Conservation (phyloP, 2,113 vertebrate species). For the Macquaria ambigua region DNA sequence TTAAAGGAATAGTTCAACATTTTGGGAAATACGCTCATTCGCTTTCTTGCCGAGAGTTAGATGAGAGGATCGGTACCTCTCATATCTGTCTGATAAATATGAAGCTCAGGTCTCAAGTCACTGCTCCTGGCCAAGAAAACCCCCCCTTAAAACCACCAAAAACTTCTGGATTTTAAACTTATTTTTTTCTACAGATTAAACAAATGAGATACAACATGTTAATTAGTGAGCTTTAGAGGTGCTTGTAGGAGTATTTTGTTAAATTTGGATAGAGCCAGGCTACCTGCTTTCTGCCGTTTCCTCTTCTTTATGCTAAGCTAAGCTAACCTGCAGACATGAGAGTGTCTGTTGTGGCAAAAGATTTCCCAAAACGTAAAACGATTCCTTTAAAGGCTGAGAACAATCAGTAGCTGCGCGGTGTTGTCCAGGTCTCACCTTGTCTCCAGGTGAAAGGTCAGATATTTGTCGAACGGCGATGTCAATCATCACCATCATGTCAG, state of each 20-base stretch:
- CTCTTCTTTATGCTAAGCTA: not conserved
- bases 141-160: too few species aligned
- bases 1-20: not conserved
- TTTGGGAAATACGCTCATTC: not conserved
- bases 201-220: not conserved
- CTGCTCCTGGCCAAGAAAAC: too few species aligned
- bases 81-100: too few species aligned
- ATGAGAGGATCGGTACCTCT: too few species aligned
- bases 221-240: too few species aligned
- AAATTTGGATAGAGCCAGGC: not conserved
- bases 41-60: not conserved
- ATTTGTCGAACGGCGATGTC: slow-evolving; percentile 97
- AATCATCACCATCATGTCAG: slow-evolving; percentile 99
- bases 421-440: slow-evolving; percentile 87
- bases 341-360: not conserved
- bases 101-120: too few species aligned
- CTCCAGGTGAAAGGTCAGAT: slow-evolving; percentile 96
- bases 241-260: too few species aligned
- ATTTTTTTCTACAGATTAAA: too few species aligned
- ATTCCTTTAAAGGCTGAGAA: not conserved
- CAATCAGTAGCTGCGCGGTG: not conserved
- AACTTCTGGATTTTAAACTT: too few species aligned
- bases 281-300: not conserved
- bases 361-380: not conserved
- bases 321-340: not conserved